A percentile compares a stretch with the other conserved stretches of the same genome.
phyloP scores from a whole-genome alignment of 2,113 vertebrate species.

The Phodopus roborovskii region DNA sequence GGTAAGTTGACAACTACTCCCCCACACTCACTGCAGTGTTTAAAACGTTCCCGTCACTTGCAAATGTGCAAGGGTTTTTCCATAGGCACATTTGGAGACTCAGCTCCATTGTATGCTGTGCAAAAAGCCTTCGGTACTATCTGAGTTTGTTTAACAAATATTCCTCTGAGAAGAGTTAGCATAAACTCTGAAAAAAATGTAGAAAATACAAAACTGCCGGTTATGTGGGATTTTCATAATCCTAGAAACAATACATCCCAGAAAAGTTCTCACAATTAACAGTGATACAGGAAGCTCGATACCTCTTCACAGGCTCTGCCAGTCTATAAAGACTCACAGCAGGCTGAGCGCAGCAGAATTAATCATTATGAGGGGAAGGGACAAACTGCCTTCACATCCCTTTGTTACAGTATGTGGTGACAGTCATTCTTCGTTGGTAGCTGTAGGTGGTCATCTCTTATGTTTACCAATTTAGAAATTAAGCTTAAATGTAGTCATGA shows the following conservation, averaged over 20 bases:
- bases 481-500: background rate
- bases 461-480: background rate
- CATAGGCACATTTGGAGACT: too few relatives aligned
- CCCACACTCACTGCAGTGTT: too few relatives aligned
- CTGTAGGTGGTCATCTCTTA: background rate
- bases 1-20: too few relatives aligned
- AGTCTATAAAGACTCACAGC: background rate
- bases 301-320: background rate
- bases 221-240: background rate
- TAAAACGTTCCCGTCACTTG: too few relatives aligned
- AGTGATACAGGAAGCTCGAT: background rate
- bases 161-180: background rate
- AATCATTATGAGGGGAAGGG: background rate
- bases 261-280: background rate
- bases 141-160: background rate
- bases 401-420: background rate
- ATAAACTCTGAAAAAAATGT: slow-evolving; percentile 28
- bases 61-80: too few relatives aligned
- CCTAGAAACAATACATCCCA: background rate
- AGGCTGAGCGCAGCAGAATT: background rate
- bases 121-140: too few relatives aligned
- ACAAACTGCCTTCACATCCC: background rate
- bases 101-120: too few relatives aligned
- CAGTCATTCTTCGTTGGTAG: background rate
- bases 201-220: slow-evolving; percentile 18